Evolutionary conservation across 2,888 invertebrate genomes (phyloP).

Genomic region (Furcula furcula): DNA sequence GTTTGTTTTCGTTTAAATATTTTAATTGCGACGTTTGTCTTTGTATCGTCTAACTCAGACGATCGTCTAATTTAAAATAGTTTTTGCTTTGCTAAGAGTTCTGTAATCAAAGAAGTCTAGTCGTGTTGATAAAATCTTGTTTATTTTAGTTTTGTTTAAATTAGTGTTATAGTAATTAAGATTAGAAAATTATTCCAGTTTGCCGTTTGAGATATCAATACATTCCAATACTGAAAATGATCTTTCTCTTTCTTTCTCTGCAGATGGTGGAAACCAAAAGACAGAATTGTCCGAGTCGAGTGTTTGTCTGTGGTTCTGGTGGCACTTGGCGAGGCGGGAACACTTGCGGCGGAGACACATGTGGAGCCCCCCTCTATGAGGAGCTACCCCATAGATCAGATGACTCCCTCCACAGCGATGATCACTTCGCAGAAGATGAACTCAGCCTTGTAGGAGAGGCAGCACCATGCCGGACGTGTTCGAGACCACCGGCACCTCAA

Average conservation of each 20-base stretch:
- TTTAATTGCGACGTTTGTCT: constrained; percentile 29
- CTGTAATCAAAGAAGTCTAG: constrained; percentile 5
- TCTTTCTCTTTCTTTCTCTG: constrained; percentile 33
- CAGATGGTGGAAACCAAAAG: constrained; percentile 89
- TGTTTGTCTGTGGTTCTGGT: constrained; percentile 84
- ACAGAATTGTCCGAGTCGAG: constrained; percentile 79
- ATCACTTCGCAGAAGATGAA: constrained; percentile 93
- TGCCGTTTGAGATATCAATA: too few species aligned
- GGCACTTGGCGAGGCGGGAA: constrained; percentile 82
- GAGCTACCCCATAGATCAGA: constrained; percentile 86
- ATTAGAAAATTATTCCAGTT: too few species aligned
- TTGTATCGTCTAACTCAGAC: too few species aligned
- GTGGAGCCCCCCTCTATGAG: constrained; percentile 90
- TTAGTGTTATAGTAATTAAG: constrained; percentile 1
- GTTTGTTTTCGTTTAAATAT: constrained; percentile 28
- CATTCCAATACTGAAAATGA: too few species aligned
- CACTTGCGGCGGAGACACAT: constrained; percentile 64
- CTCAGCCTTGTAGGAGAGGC: constrained; percentile 81
- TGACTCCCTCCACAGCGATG: constrained; percentile 86
- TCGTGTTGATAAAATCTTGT: constrained; percentile 3
- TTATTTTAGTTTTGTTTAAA: constrained; percentile 5
- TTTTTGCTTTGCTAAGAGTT: constrained; percentile 9
- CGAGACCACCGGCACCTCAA: constrained; percentile 74
- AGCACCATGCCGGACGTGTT: constrained; percentile 72
- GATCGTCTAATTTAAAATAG: constrained; percentile 5